Evolutionary conservation across 1,140 invertebrate species (phyloP).

Genomic region (Cotesia vestalis): DNA sequence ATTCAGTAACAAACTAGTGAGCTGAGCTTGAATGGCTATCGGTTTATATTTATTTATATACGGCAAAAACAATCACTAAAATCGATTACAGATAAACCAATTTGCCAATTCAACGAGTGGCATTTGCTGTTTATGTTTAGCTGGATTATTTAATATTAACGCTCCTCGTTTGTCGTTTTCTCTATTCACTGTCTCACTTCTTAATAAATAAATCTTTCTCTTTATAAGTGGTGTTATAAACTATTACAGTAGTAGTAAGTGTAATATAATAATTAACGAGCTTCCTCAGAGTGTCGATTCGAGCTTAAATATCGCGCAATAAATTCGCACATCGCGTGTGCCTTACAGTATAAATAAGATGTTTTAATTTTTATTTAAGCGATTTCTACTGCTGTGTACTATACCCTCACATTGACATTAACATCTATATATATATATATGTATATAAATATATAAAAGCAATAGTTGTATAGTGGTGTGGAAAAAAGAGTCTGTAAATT

Average conservation of each 20-base stretch:
- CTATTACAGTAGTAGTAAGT: slow-evolving; percentile 6
- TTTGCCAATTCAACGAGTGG: slow-evolving; percentile 20
- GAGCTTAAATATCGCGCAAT: slow-evolving; percentile 38
- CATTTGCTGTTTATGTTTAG: too few relatives aligned
- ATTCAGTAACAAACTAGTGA: slow-evolving; percentile 1
- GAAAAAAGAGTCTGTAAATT: background rate
- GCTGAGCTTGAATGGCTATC: background rate
- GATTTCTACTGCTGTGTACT: background rate
- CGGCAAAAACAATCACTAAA: slow-evolving; percentile 16
- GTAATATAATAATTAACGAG: slow-evolving; percentile 38
- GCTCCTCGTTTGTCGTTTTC: background rate
- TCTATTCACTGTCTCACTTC: slow-evolving; percentile 3
- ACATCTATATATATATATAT: background rate
- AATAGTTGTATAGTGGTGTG: slow-evolving; percentile 4
- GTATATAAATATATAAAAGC: background rate
- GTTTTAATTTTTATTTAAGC: slow-evolving; percentile 34
- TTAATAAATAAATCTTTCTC: slow-evolving; percentile 1
- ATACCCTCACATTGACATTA: background rate
- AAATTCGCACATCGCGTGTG: slow-evolving; percentile 38
- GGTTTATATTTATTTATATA: background rate
- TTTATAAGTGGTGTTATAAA: too few relatives aligned
- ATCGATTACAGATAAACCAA: slow-evolving; percentile 23
- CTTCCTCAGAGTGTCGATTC: slow-evolving; percentile 21
- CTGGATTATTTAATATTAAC: too few relatives aligned
- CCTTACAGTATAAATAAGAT: slow-evolving; percentile 23